phyloP scores from a whole-genome alignment of 2,113 vertebrate species.

The Origma solitaria region DNA sequence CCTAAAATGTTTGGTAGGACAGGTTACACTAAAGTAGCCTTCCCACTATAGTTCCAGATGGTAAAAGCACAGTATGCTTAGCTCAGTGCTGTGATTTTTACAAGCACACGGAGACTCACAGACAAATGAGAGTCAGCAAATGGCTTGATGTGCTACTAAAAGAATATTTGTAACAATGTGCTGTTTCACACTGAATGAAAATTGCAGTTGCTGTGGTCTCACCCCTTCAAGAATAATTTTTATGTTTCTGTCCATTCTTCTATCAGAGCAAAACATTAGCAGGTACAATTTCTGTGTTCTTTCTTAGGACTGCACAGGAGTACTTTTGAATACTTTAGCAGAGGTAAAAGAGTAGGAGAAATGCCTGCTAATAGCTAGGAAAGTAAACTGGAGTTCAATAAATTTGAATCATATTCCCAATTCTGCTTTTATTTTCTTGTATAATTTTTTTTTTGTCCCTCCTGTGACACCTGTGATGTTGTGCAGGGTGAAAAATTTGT shows the following conservation, averaged over 20 bases:
- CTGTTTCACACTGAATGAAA: background rate
- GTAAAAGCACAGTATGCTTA: background rate
- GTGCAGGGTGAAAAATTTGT: background rate
- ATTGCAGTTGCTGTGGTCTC: background rate
- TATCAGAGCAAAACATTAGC: background rate
- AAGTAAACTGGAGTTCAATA: background rate
- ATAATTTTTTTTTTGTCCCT: background rate
- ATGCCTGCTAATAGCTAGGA: background rate
- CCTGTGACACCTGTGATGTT: background rate
- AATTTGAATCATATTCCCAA: background rate
- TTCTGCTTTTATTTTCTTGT: background rate
- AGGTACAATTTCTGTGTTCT: background rate
- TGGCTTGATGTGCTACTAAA: background rate
- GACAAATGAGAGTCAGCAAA: background rate
- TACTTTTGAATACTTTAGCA: background rate
- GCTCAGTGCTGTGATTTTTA: background rate
- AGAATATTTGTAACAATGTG: background rate
- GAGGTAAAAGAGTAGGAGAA: background rate
- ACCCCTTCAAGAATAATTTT: background rate
- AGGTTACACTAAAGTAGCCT: background rate
- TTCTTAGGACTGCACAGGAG: background rate
- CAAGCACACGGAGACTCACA: background rate
- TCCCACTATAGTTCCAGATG: background rate
- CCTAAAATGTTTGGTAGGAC: background rate
- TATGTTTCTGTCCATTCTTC: background rate